Evolutionary conservation across 2,888 invertebrate genomes (phyloP), one percentile per base, ranked within the genome.

Genomic region (Pachycephus smyrnensis): DNA sequence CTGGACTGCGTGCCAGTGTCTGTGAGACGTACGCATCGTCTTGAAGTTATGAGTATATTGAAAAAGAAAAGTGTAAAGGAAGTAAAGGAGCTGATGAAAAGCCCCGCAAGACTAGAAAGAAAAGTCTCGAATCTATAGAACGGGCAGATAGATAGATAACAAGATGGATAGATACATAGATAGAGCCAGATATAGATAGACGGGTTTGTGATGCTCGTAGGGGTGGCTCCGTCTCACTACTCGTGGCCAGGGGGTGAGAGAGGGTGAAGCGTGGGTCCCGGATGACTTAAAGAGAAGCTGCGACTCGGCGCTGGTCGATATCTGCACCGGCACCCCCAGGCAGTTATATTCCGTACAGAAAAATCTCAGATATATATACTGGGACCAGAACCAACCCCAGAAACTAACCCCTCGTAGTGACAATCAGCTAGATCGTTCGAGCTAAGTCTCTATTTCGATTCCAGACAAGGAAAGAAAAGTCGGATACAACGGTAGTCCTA

Each of bases 281-380:
- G 89, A 89, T 89, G 87, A 90, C 90, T 90, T 90, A 89, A 90
- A 90, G 90, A 88, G 90, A 90, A 90, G 89, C 90, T 90, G 90
- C 89, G 88, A 89, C 86, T 89, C 85, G 76, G 84, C 84, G 81
- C 83, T 87, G 90, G 90, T 90, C 90, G 90, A 90, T 90, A 90
- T 85, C 84, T 84, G 84, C 86, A 82, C 76, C 82, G 81, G 23
- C 73, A 31, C 31, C 23, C 31, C 40, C 40, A 40, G 40, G 40
- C 40, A 15, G 40, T 40, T 15, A 40, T 40, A 15, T 40, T 40
- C 15, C 40, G 40, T 2, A 4, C 15, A 40, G 40, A 40, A 40
- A 40, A 40, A 40, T 40, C 40, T 40, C 15, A 40, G 40, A n/a
- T n/a, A 15, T 15, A 15, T 4, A 15, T 40, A 40, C 40, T 15